These are phyloP conservation scores for Dyspetes luteomarginatus DNA, from an alignment of 2,888 invertebrate genomes.

Conservation along the genomic window DNA sequence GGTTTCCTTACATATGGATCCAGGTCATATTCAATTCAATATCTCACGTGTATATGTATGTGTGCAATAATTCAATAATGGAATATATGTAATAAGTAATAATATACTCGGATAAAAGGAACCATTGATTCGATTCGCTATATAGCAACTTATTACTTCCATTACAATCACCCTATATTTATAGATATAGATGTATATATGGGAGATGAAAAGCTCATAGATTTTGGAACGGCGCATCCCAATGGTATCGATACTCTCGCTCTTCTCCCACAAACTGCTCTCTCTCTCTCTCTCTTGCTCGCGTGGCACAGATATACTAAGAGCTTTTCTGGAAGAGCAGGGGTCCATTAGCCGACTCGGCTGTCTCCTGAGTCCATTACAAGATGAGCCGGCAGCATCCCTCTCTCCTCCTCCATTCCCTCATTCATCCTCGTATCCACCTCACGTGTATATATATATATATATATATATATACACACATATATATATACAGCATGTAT, in stretches of 20 bases:
- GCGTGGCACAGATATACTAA: slow-evolving; percentile 80
- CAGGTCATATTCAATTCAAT: slow-evolving; percentile 46
- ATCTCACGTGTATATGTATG: background rate
- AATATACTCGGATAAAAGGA: slow-evolving; percentile 27
- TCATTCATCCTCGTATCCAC: slow-evolving; percentile 58
- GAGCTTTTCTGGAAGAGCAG: slow-evolving; percentile 82
- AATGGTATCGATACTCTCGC: slow-evolving; percentile 78
- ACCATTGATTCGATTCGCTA: background rate
- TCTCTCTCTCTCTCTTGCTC: slow-evolving; percentile 63
- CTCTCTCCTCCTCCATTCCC: slow-evolving; percentile 36
- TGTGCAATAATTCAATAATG: slow-evolving; percentile 42
- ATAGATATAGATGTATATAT: slow-evolving; percentile 7
- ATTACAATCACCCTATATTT: slow-evolving; percentile 35
- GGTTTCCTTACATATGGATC: slow-evolving; percentile 39
- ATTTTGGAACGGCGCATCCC: slow-evolving; percentile 76
- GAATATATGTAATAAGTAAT: slow-evolving; percentile 49
- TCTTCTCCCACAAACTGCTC: slow-evolving; percentile 30
- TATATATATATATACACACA: background rate
- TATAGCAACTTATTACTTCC: slow-evolving; percentile 32
- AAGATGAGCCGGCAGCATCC: slow-evolving; percentile 80
- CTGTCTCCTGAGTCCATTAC: slow-evolving; percentile 84
- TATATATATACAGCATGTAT: slow-evolving; percentile 16
- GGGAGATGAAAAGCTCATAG: slow-evolving; percentile 56
- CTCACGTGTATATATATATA: slow-evolving; percentile 69
- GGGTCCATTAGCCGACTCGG: slow-evolving; percentile 83